Base-by-base conservation (phyloP, 2,113 vertebrate species). In the Amia ocellicauda region DNA sequence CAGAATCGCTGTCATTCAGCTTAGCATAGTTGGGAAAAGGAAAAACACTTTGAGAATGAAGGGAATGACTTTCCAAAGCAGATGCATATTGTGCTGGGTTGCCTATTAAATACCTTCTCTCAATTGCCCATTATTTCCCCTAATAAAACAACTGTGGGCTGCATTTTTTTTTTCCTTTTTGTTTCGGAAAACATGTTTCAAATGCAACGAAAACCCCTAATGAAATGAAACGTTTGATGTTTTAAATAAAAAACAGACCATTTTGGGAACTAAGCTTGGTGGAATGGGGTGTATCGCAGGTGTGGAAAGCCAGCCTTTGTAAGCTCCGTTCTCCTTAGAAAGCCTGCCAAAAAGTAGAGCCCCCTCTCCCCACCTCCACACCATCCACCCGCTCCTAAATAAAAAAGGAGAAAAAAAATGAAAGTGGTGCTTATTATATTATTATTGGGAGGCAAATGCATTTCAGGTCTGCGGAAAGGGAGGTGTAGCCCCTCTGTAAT, bases 151-250 rank as follows among this genome's bases (percentile, higher is more conserved):
- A 74, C 69, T 83, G 79, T 82, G 79, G 85, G 83, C 85, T 83
- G 80, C 79, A 82, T 73, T 17, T 78, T 72, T 80, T 83, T 80
- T 63, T 72, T 74, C 61, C 76, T 79, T 85, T 86, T 85, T 86
- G 83, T 88, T 89, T 82, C 79, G 69, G 82, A 89, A 88, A 88
- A 87, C 85, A 86, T 85, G 85, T 80, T 86, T 87, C 74, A 78
- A 83, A 84, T 83, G 78, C 77, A 79, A 82, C 69, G 62, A 74
- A 69, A 71, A 40, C 55, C 57, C 79, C 82, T 89, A 89, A 90
- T 86, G 85, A 88, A 90, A 88, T 88, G 81, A 87, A 89, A 80
- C 77, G 85, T 90, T 90, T 89, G 87, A 90, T 87, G 85, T 87
- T 86, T 71, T 82, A 86, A 89, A 88, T 86, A 84, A 85, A 87